Percentiles rank a stretch among this genome's conserved stretches.
Evolutionary conservation across 1,140 invertebrate species (phyloP).

Genomic region (Plectrocnemia conspersa): DNA sequence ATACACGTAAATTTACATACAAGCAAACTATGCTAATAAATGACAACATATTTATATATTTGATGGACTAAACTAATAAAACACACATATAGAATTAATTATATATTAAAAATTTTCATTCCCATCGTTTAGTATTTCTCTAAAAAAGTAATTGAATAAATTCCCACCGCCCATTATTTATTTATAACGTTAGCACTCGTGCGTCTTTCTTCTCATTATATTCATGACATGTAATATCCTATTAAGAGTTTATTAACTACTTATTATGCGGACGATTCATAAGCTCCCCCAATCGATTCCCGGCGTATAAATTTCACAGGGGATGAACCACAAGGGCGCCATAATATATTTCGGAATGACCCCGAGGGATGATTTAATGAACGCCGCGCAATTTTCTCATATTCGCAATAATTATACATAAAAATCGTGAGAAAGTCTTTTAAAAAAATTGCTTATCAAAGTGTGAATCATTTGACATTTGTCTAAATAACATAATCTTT

Average conservation of each 20-base stretch:
- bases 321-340: constrained; percentile 8
- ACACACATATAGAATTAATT: neutral
- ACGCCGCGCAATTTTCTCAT: constrained; percentile 15
- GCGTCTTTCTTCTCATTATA: constrained; percentile 18
- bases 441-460: neutral
- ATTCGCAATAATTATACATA: constrained; percentile 6
- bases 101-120: too few species aligned
- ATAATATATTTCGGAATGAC: constrained; percentile 19
- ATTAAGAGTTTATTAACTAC: constrained; percentile 26
- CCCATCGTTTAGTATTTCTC: too few species aligned
- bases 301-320: constrained; percentile 21
- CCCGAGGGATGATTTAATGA: constrained; percentile 28
- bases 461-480: neutral
- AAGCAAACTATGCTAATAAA: too few species aligned
- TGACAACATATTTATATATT: neutral
- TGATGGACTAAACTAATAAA: neutral
- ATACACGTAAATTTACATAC: too few species aligned
- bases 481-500: too few species aligned
- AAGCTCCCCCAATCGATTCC: constrained; percentile 17
- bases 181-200: too few species aligned
- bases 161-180: too few species aligned
- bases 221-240: constrained; percentile 22
- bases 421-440: constrained; percentile 9
- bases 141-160: neutral
- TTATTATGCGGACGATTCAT: constrained; percentile 24